Conservation (phyloP, 2,888 invertebrate genomes). For the Sinhomidia bicolor region DNA sequence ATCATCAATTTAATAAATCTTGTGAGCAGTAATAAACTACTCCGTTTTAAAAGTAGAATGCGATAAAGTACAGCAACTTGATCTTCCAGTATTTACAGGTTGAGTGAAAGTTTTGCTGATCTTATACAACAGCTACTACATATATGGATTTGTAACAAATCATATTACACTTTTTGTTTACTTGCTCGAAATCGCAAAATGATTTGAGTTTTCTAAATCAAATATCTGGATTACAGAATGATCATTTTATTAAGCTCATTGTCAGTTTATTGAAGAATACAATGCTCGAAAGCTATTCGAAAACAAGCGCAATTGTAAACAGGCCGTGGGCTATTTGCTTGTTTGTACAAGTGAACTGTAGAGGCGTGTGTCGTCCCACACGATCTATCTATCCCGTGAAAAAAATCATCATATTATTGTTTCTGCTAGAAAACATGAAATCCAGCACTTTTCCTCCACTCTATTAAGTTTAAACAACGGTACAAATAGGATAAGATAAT, state of each 20-base stretch:
- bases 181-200: constrained; percentile 51
- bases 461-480: background rate
- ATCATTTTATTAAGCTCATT: constrained; percentile 11
- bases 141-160: constrained; percentile 40
- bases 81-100: background rate
- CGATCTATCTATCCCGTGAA: background rate
- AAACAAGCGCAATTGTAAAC: constrained; percentile 62
- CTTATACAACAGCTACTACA: background rate
- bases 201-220: constrained; percentile 41
- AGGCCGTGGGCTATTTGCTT: constrained; percentile 48
- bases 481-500: too few relatives aligned
- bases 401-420: constrained; percentile 33
- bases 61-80: background rate
- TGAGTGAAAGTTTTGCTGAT: background rate
- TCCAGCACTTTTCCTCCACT: background rate
- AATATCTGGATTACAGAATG: constrained; percentile 27
- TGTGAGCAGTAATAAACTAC: background rate
- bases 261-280: background rate
- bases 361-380: constrained; percentile 28
- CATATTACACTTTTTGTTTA: constrained; percentile 36
- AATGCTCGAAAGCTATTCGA: background rate
- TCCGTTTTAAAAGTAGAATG: background rate
- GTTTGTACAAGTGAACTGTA: constrained; percentile 32
- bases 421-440: background rate
- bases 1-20: constrained; percentile 25